Percentiles rank a stretch among this genome's conserved stretches.
Evolutionary conservation across 2,113 vertebrate genomes (phyloP).

Genomic region (Pachycephala philippinensis): DNA sequence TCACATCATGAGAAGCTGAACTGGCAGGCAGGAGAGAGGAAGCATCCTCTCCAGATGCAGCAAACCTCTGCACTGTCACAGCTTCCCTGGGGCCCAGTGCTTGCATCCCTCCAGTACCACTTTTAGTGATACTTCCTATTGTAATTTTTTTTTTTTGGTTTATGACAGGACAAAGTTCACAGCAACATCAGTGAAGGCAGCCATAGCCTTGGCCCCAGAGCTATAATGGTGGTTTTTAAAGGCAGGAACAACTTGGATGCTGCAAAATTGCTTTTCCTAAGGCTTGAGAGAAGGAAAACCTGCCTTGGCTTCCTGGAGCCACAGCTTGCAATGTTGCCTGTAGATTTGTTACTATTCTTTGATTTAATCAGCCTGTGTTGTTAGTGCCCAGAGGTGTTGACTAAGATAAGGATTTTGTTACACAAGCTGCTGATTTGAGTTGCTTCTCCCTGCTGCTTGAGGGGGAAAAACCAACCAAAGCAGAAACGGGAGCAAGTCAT

Average conservation of each 20-base stretch:
- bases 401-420: neutral
- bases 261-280: neutral
- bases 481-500: neutral
- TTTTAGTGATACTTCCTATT: neutral
- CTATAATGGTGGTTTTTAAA: neutral
- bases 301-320: neutral
- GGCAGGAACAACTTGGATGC: neutral
- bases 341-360: neutral
- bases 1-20: neutral
- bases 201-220: neutral
- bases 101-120: neutral
- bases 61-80: neutral
- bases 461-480: neutral
- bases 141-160: neutral
- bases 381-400: slow-evolving; percentile 11
- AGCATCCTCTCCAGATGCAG: neutral
- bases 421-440: neutral
- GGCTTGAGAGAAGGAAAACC: neutral
- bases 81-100: neutral
- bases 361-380: slow-evolving; percentile 3
- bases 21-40: neutral
- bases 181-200: neutral
- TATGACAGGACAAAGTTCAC: neutral
- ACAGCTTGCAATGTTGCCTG: neutral
- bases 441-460: neutral